Evolutionary conservation across 2,113 vertebrate species (phyloP).

Genomic region (Cygnus atratus): DNA sequence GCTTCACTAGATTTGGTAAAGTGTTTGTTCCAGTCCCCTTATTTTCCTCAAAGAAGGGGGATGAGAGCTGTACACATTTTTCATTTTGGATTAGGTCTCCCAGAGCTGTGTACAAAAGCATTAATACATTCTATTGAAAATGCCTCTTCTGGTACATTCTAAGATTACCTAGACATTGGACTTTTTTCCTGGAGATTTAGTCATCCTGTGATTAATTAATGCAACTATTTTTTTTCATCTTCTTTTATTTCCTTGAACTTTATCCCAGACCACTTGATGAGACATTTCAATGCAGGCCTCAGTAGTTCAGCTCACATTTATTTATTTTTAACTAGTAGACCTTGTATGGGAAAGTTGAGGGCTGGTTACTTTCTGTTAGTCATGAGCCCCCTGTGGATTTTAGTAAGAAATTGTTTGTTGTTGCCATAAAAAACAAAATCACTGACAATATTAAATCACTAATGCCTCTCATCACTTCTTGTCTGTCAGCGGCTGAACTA

Average conservation of each 20-base stretch:
- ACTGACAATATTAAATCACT: not conserved
- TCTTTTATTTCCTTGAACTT: constrained; percentile 18
- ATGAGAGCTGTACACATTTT: not conserved
- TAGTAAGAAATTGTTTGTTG: constrained; percentile 7
- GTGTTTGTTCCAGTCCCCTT: not conserved
- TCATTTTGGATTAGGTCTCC: not conserved
- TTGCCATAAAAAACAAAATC: not conserved
- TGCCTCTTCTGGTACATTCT: not conserved
- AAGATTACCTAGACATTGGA: not conserved
- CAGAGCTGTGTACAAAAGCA: not conserved
- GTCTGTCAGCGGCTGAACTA: not conserved
- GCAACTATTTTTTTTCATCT: not conserved
- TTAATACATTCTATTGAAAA: not conserved
- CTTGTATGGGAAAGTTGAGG: constrained; percentile 1
- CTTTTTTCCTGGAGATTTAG: not conserved
- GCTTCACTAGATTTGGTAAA: not conserved
- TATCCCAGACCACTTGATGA: not conserved
- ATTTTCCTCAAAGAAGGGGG: not conserved
- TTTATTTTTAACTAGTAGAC: constrained; percentile 1
- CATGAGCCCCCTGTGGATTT: not conserved
- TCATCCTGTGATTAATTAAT: not conserved
- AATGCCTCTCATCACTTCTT: not conserved
- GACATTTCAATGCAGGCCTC: not conserved
- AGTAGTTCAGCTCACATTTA: constrained; percentile 10
- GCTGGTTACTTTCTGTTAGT: constrained; percentile 14